phyloP scores from a whole-genome alignment of 2,888 invertebrate species.

The Leptopilina drosophilae region DNA sequence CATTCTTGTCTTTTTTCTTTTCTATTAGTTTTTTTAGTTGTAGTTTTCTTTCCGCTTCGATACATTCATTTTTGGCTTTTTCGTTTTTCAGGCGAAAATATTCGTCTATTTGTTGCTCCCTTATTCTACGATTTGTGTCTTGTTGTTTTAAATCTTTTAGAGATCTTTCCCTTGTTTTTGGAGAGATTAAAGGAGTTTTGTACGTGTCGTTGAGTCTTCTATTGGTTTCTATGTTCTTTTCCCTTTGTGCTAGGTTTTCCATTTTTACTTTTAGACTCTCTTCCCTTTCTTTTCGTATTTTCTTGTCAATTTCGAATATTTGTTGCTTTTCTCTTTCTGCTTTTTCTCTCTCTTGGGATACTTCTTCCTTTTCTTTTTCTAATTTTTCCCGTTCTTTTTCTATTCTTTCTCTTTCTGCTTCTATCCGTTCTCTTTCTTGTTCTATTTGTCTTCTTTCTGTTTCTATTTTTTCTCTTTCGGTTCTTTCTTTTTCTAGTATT shows the following conservation, averaged over 20 bases:
- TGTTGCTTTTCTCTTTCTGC: background rate
- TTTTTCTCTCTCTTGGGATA: background rate
- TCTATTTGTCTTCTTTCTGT: conserved; percentile 31
- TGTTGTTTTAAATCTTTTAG: too few species aligned
- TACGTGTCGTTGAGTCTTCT: background rate
- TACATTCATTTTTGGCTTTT: background rate
- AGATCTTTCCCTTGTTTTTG: too few species aligned
- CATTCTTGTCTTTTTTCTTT: background rate
- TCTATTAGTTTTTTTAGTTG: background rate
- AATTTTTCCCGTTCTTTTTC: background rate
- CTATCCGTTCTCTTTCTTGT: conserved; percentile 34
- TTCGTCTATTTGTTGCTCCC: too few species aligned
- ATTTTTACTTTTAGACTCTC: background rate
- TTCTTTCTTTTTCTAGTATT: conserved; percentile 36
- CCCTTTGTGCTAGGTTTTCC: background rate
- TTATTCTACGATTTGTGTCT: too few species aligned
- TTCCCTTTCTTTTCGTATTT: background rate
- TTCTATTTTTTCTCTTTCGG: background rate
- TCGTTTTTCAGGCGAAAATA: background rate
- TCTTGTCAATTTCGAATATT: background rate
- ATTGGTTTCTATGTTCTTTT: background rate
- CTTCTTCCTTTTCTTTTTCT: background rate
- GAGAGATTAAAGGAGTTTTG: too few species aligned
- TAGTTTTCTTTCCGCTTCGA: background rate
- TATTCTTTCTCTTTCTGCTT: conserved; percentile 30